These are phyloP conservation scores for Alosa alosa DNA, from an alignment of 2,113 vertebrate genomes.

Conservation along the genomic window DNA sequence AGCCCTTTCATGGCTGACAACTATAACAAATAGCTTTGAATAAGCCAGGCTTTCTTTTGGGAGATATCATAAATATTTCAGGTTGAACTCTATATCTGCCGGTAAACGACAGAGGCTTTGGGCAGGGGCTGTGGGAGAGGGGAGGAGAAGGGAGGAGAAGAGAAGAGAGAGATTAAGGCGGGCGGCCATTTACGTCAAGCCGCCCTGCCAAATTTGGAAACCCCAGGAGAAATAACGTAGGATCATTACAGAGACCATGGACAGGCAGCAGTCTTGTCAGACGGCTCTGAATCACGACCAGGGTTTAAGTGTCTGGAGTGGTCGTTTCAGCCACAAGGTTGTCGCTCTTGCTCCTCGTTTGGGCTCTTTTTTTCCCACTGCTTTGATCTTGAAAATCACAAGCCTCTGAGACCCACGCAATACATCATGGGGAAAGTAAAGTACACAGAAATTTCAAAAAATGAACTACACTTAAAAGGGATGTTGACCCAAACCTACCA, in stretches of 20 bases:
- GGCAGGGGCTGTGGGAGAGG: not conserved
- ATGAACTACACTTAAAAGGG: not conserved
- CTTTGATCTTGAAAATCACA: constrained; percentile 17
- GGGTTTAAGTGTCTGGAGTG: not conserved
- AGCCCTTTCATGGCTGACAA: constrained; percentile 44
- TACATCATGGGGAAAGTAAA: not conserved
- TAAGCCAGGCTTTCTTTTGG: constrained; percentile 43
- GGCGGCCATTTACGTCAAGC: constrained; percentile 27
- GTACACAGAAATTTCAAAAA: not conserved
- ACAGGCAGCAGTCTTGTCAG: not conserved
- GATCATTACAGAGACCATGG: not conserved
- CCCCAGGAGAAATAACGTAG: constrained; percentile 12
- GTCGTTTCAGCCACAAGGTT: not conserved
- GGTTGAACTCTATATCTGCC: constrained; percentile 30
- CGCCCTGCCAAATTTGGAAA: constrained; percentile 20
- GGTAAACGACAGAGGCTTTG: not conserved
- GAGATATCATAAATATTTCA: constrained; percentile 55
- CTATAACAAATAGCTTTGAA: constrained; percentile 47
- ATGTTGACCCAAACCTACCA: not conserved
- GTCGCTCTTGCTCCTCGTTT: not conserved
- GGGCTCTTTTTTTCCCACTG: not conserved
- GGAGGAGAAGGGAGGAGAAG: not conserved
- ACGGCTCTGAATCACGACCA: not conserved
- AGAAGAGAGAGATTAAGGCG: constrained; percentile 33
- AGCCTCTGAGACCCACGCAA: not conserved